phyloP scores from a whole-genome alignment of 1,140 invertebrate genomes.

The Tetramorium parvispinum region DNA sequence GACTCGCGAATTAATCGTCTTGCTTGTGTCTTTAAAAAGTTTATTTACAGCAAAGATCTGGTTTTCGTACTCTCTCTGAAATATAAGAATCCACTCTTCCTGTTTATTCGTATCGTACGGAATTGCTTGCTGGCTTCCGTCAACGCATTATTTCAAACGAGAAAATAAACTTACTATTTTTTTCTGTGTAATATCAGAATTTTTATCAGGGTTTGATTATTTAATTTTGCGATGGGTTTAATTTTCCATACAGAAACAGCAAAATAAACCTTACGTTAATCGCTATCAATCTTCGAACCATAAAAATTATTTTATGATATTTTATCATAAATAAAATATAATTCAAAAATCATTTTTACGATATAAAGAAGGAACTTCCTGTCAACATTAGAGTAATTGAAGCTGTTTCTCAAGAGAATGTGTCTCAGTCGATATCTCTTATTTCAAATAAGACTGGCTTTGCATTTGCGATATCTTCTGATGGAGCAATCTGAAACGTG shows the following conservation, averaged over 20 bases:
- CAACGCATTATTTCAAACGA: constrained; percentile 20
- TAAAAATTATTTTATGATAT: neutral
- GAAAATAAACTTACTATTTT: constrained; percentile 22
- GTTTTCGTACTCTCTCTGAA: constrained; percentile 31
- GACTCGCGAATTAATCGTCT: constrained; percentile 4
- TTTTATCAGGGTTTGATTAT: neutral
- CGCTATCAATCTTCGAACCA: too few relatives aligned
- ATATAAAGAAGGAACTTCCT: neutral
- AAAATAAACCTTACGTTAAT: neutral
- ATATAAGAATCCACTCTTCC: neutral
- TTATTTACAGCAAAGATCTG: constrained; percentile 35
- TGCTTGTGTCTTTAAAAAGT: constrained; percentile 46
- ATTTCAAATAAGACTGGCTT: neutral
- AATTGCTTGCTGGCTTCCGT: neutral
- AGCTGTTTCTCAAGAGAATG: neutral
- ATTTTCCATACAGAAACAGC: neutral
- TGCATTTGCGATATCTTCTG: neutral
- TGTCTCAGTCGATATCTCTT: neutral
- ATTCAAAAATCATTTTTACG: too few relatives aligned
- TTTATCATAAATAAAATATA: too few relatives aligned
- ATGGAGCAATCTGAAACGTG: neutral
- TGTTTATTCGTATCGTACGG: constrained; percentile 7
- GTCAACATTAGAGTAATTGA: neutral
- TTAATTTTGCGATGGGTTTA: neutral
- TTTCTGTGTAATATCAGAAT: too few relatives aligned